phyloP scores from a whole-genome alignment of 2,797 vertebrate genomes.

The Mycteria americana region DNA sequence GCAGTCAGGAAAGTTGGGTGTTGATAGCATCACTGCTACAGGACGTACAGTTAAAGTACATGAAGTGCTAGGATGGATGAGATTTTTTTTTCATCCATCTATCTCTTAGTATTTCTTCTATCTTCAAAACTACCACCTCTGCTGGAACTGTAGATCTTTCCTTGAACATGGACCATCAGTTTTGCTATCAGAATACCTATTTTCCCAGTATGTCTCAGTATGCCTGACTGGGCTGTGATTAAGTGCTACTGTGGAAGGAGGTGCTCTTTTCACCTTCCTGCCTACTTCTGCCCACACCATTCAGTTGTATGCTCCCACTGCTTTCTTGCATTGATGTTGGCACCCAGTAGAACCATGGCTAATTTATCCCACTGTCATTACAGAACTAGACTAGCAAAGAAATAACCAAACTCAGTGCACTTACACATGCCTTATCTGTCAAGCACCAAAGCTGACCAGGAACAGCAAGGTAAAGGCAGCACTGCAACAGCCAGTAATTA shows the following conservation, averaged over 20 bases:
- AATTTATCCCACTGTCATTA: background rate
- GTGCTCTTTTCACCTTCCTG: background rate
- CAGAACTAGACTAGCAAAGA: background rate
- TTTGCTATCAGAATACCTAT: background rate
- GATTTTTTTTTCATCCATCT: background rate
- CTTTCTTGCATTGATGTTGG: background rate
- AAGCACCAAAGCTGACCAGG: background rate
- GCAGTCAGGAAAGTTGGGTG: background rate
- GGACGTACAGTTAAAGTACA: rapidly evolving
- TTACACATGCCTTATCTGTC: background rate
- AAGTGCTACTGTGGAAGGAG: background rate
- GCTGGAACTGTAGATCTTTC: background rate
- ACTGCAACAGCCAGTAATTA: background rate
- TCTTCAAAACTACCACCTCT: background rate
- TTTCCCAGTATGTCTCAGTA: background rate
- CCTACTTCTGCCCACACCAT: background rate
- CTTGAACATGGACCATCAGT: background rate
- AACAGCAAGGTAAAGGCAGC: background rate
- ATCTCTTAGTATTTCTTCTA: background rate
- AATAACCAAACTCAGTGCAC: background rate
- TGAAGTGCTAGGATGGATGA: background rate
- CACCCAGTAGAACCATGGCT: background rate
- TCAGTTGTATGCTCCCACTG: background rate
- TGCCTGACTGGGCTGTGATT: background rate
- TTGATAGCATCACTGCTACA: background rate